Base-by-base conservation (phyloP, 2,797 vertebrate genomes). In the Pseudotriccus pelzelni region DNA sequence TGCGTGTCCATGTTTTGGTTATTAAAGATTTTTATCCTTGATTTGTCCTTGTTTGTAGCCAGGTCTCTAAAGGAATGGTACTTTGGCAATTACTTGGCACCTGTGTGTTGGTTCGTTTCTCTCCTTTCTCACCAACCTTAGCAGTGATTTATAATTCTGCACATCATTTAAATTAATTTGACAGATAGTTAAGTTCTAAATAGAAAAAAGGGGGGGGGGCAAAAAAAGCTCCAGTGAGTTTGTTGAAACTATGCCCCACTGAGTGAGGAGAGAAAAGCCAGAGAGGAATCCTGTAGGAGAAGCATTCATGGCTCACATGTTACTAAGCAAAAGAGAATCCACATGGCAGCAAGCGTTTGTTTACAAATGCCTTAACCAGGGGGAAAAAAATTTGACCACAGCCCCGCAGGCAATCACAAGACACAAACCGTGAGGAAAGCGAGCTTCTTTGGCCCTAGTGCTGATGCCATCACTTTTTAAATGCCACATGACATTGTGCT, bases 91-190 rank as follows among this genome's bases (percentile, higher is more conserved):
- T 43, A 36, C 36, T 75, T 63, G 58, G 67, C 53, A 55, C 0
- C 1, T 56, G 41, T 1, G 0, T 27, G 13, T 82, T 34, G 15
- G 30, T 67, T 73, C 53, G 24, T 68, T 89, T 74, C 52, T 84
- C 16, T 73, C 28, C 25, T 44, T 34, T 68, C 24, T 77, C 30
- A 16, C 14, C 43, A 85, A 0, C 39, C 13, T 75, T 55, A 72
- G 11, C 16, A 75, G 53, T 0, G 0, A 50, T 82, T 78, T 88
- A 15, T 49, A 69, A 47, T 85, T 80, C 58, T 90, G 43, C 63
- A 75, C 67, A 41, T 82, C 36, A 74, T 82, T 58, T 82, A 81
- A 87, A 69, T 43, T 7, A 66, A 49, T 66, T 67, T 81, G 67
- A 81, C 23, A 74, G 55, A 34, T n/a, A 28, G 28, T 28, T 64